Evolutionary conservation across 2,113 vertebrate genomes (phyloP).

Genomic region (Chlorodrepanis virens): DNA sequence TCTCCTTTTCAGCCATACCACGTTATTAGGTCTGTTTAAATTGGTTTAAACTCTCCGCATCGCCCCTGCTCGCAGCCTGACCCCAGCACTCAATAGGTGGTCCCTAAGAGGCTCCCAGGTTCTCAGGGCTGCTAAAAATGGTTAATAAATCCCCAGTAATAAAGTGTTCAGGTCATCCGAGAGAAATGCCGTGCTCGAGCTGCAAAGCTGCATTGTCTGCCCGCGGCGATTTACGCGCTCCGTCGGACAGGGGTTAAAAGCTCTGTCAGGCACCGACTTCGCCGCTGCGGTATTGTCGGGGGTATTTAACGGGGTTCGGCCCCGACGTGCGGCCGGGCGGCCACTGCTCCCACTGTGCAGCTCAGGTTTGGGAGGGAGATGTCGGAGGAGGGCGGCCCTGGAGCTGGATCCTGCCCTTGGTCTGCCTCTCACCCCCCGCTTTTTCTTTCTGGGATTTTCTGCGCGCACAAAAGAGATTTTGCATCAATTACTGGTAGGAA

Average conservation of each 20-base stretch:
- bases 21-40: conserved; percentile 25
- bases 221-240: background rate
- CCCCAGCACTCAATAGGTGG: conserved; percentile 11
- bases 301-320: background rate
- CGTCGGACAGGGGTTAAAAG: conserved; percentile 24
- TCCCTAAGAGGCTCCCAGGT: conserved; percentile 27
- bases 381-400: background rate
- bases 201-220: background rate
- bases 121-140: conserved; percentile 1
- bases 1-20: background rate
- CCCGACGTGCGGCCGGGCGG: background rate
- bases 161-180: conserved; percentile 27
- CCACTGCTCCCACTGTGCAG: background rate
- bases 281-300: background rate
- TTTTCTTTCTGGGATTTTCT: conserved; percentile 35
- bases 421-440: background rate
- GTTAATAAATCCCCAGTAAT: conserved; percentile 35
- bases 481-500: conserved; percentile 48
- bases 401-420: background rate
- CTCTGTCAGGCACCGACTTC: background rate
- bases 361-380: background rate
- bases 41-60: conserved; percentile 31
- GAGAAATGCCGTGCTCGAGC: background rate
- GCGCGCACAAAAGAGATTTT: conserved; percentile 48
- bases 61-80: background rate